These are phyloP conservation scores for Ichneumon xanthorius DNA, from an alignment of 2,888 invertebrate species.

Conservation along the genomic window DNA sequence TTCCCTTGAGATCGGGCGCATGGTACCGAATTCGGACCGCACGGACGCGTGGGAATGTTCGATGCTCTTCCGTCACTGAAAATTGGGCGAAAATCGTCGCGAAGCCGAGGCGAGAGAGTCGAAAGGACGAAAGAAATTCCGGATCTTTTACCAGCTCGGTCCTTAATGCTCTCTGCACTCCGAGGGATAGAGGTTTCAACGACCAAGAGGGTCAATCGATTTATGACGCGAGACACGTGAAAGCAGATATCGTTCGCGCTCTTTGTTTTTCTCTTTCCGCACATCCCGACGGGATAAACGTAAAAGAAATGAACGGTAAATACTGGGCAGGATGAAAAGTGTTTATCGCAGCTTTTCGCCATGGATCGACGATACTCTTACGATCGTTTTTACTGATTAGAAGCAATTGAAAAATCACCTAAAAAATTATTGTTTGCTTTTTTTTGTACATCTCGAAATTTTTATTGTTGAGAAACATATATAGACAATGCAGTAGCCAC, in stretches of 20 bases:
- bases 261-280: constrained; percentile 13
- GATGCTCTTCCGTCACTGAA: constrained; percentile 13
- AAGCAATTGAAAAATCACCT: not conserved
- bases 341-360: not conserved
- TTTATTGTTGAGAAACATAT: not conserved
- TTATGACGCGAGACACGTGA: constrained; percentile 20
- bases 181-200: not conserved
- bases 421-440: not conserved
- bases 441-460: not conserved
- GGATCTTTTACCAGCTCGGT: constrained; percentile 10
- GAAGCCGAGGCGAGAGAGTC: constrained; percentile 5
- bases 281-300: not conserved
- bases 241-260: constrained; percentile 21
- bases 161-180: constrained; percentile 11
- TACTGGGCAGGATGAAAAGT: not conserved
- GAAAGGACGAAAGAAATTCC: constrained; percentile 42
- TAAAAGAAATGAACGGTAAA: constrained; percentile 10
- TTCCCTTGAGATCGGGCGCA: constrained; percentile 22
- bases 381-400: not conserved
- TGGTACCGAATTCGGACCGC: not conserved
- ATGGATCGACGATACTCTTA: not conserved
- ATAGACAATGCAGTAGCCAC: too few species aligned
- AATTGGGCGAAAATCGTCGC: constrained; percentile 36
- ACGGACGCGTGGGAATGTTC: constrained; percentile 14
- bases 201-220: constrained; percentile 25